Percentiles rank a stretch among this genome's conserved stretches.
Evolutionary conservation across 2,888 invertebrate species (phyloP).

Genomic region (Bursaphelenchus okinawaensis): DNA sequence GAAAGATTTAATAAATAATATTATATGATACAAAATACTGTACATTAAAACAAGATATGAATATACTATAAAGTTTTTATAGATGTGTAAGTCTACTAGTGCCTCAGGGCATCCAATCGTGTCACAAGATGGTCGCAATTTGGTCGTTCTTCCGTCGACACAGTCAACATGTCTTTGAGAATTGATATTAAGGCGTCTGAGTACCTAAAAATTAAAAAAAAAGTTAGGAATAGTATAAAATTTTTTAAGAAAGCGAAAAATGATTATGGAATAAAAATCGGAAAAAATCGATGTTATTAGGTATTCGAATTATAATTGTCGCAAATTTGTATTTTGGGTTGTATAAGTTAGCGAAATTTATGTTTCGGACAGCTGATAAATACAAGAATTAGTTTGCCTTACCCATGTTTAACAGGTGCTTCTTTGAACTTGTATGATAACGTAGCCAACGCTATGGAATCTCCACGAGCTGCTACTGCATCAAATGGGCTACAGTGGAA

Average conservation of each 20-base stretch:
- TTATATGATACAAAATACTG: too few species aligned
- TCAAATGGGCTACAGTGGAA: slow-evolving; percentile 81
- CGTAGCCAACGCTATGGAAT: slow-evolving; percentile 72
- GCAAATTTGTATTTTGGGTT: too few species aligned
- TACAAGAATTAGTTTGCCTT: not conserved
- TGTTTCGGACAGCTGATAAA: not conserved
- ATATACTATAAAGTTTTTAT: too few species aligned
- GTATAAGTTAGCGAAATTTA: too few species aligned
- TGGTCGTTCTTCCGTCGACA: slow-evolving; percentile 7
- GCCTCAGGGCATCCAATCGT: not conserved
- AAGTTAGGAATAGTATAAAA: not conserved
- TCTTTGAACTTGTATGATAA: slow-evolving; percentile 6
- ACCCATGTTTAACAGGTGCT: slow-evolving; percentile 9
- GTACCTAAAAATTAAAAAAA: slow-evolving; percentile 2
- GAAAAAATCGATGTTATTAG: not conserved
- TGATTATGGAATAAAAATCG: not conserved
- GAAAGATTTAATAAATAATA: too few species aligned
- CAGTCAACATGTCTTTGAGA: not conserved
- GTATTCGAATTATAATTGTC: too few species aligned
- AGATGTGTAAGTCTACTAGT: too few species aligned
- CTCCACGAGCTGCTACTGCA: slow-evolving; percentile 75
- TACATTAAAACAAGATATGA: too few species aligned
- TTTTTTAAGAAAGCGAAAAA: not conserved
- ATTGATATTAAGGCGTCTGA: not conserved
- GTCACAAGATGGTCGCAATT: not conserved